Conservation (phyloP, 2,113 vertebrate species). For the Dicerorhinus sumatrensis region DNA sequence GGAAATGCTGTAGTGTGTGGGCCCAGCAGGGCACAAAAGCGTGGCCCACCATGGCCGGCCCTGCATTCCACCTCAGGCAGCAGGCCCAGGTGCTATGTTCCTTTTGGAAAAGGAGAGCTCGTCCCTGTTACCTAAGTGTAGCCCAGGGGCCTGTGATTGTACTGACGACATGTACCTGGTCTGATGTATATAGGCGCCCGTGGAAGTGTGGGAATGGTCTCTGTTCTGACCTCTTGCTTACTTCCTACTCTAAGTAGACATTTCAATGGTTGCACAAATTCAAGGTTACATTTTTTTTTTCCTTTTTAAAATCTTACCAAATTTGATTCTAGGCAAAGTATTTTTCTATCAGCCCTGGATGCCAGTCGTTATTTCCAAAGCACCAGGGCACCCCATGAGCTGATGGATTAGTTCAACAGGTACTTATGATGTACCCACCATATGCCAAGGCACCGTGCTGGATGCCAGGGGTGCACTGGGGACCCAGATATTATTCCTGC, state of each 20-base stretch:
- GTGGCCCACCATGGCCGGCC: accelerated
- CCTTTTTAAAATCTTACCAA: not conserved
- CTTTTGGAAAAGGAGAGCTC: not conserved
- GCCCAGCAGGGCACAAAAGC: not conserved
- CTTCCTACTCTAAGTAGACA: not conserved
- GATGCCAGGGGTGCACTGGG: not conserved
- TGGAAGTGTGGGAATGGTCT: not conserved
- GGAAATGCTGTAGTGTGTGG: not conserved
- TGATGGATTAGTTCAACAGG: not conserved
- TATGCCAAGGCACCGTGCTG: not conserved
- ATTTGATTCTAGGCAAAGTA: not conserved
- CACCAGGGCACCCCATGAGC: not conserved
- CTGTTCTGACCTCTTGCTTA: not conserved
- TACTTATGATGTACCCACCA: not conserved
- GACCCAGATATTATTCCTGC: too few species aligned
- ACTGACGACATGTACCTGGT: too few species aligned
- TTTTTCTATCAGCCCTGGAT: not conserved
- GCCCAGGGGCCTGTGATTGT: accelerated
- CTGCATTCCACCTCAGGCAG: too few species aligned
- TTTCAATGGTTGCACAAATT: not conserved
- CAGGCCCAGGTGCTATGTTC: not conserved
- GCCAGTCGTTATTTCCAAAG: not conserved
- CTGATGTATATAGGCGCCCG: not conserved
- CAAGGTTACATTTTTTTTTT: not conserved
- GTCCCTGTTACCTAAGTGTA: not conserved